These are phyloP conservation scores for Papilio glaucus DNA, from an alignment of 1,140 invertebrate genomes.

Conservation along the genomic window DNA sequence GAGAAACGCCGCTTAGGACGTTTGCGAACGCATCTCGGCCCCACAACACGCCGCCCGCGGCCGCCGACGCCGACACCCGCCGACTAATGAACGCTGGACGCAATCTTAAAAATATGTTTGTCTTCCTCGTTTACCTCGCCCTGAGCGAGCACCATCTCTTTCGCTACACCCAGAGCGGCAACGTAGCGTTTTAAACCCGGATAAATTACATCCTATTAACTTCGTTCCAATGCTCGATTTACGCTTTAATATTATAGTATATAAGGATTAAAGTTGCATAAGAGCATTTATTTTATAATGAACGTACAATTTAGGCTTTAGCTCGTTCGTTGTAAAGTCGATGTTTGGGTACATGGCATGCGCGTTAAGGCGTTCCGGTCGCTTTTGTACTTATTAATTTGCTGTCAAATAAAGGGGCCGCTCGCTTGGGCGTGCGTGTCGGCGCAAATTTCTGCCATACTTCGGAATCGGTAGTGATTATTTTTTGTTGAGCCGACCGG, in stretches of 20 bases:
- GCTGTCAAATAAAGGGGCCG: slow-evolving; percentile 83
- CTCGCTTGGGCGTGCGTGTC: slow-evolving; percentile 80
- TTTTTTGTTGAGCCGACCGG: slow-evolving; percentile 75
- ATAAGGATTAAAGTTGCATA: slow-evolving; percentile 80
- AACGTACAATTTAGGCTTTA: slow-evolving; percentile 72
- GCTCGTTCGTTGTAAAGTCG: slow-evolving; percentile 67
- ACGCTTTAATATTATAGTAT: slow-evolving; percentile 69
- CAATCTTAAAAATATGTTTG: slow-evolving; percentile 66
- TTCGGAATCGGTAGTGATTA: slow-evolving; percentile 79
- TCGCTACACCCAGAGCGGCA: slow-evolving; percentile 70
- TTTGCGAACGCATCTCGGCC: slow-evolving; percentile 66
- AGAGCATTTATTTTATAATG: slow-evolving; percentile 53
- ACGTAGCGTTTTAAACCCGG: slow-evolving; percentile 74
- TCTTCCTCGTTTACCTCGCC: slow-evolving; percentile 56
- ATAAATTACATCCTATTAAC: slow-evolving; percentile 83
- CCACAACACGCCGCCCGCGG: slow-evolving; percentile 69
- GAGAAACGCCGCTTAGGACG: slow-evolving; percentile 73
- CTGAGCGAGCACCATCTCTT: slow-evolving; percentile 51
- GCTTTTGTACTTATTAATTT: slow-evolving; percentile 78
- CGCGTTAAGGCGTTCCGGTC: slow-evolving; percentile 69
- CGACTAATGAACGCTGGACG: slow-evolving; percentile 70
- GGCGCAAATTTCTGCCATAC: slow-evolving; percentile 82
- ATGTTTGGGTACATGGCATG: slow-evolving; percentile 57
- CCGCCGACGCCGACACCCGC: slow-evolving; percentile 58
- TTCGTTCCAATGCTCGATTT: slow-evolving; percentile 75